Evolutionary conservation across 92 coral and sea anemone genomes (phyloP), one percentile per base, ranked within the genome.

Genomic region (Parazoanthus atlanticus): DNA sequence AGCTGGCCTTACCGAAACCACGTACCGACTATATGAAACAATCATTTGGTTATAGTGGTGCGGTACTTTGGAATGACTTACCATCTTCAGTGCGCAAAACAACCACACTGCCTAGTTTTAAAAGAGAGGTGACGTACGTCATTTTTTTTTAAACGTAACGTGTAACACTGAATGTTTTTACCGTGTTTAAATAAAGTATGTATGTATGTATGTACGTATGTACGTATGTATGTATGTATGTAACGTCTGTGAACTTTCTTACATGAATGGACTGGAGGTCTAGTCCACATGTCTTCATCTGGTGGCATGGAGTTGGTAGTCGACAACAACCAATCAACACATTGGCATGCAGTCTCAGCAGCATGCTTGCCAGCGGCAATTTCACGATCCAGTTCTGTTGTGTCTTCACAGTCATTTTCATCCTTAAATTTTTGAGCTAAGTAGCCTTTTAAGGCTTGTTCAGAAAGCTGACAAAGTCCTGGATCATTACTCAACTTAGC

Each of bases 391-490:
- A 80, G 26, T 43, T 89, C 82, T 81, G 30, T 41, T 13, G 74
- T 66, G 12, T 29, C 66, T 13, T 49, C 19, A 88, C 21, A 47
- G 75, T 88, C 81, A 70, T 81, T 89, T 58, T 75, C 89, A 21
- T 90, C 52, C 72, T 84, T 72, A 15, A 56, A 67, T 71, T 91
- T 91, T 76, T 85, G 71, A 31, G 91, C 91, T n/a, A 85, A 76
- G 65, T 66, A 91, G 8, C 93, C 91, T 79, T 88, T 80, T 31
- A 88, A 77, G 43, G 91, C 91, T 41, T 61, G 85, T 25, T 88
- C 91, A 19, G 91, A 69, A 52, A 91, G 71, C 34, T 78, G 64
- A 84, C 93, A 91, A 11, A 91, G 87, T 38, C 93, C 93, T 84
- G 91, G 91, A 46, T 91, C 93, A 89, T 69, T 76, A 32, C 65